Evolutionary conservation across 2,113 vertebrate genomes (phyloP).

Genomic region (Collichthys lucidus): DNA sequence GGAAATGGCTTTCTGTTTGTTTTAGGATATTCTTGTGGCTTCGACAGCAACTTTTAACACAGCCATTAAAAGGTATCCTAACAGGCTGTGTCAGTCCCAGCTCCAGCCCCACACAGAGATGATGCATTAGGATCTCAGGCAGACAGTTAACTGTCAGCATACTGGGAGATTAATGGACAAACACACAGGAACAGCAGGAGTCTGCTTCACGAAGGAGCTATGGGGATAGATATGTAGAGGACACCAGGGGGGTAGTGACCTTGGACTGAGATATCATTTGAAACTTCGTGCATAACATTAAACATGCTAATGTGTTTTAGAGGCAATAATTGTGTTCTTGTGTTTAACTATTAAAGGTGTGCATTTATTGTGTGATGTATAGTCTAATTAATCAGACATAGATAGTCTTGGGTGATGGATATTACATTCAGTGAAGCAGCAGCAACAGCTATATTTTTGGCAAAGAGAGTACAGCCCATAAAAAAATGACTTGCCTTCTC

Average conservation of each 20-base stretch:
- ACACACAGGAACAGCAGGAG: slow-evolving; percentile 46
- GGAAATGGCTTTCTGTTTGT: slow-evolving; percentile 39
- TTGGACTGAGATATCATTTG: slow-evolving; percentile 30
- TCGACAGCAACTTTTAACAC: slow-evolving; percentile 62
- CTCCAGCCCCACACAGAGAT: slow-evolving; percentile 58
- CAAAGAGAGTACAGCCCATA: neutral
- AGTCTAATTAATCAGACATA: neutral
- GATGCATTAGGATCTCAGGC: slow-evolving; percentile 72
- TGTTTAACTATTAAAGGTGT: neutral
- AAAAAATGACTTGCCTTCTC: neutral
- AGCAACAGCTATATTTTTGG: neutral
- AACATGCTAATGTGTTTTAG: neutral
- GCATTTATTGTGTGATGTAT: neutral
- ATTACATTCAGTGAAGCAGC: neutral
- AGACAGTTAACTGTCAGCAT: slow-evolving; percentile 61
- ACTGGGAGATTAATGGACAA: slow-evolving; percentile 73
- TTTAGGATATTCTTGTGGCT: slow-evolving; percentile 44
- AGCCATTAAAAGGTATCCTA: slow-evolving; percentile 70
- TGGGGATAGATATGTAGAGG: slow-evolving; percentile 21
- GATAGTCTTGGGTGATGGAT: neutral
- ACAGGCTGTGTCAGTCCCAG: slow-evolving; percentile 58
- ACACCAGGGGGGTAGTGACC: slow-evolving; percentile 38
- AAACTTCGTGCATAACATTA: slow-evolving; percentile 16
- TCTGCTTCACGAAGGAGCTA: slow-evolving; percentile 8
- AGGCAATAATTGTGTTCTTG: neutral